Conservation (phyloP, 2,113 vertebrate genomes). For the Himantopus leucocephalus region DNA sequence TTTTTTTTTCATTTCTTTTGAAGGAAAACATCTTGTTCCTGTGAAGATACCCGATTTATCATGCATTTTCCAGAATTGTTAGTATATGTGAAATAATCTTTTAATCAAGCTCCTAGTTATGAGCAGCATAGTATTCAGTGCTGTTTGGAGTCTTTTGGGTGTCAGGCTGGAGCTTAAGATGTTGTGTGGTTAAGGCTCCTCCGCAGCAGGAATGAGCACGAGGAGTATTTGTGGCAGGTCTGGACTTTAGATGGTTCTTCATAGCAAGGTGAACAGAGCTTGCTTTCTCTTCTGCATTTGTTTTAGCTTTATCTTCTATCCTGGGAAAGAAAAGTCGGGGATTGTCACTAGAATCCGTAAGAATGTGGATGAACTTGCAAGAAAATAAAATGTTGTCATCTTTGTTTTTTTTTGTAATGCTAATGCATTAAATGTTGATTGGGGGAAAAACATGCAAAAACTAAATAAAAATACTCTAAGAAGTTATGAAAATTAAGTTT, state of each 20-base stretch:
- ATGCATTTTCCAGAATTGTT: neutral
- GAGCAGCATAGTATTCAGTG: neutral
- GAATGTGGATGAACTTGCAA: conserved; percentile 1
- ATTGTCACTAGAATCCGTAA: neutral
- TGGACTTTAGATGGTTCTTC: neutral
- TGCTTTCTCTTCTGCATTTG: neutral
- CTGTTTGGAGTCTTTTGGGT: neutral
- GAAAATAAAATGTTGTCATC: neutral
- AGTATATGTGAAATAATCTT: neutral
- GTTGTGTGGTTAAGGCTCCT: neutral
- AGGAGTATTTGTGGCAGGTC: neutral
- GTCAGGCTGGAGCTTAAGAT: neutral
- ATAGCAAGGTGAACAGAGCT: neutral
- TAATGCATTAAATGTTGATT: neutral
- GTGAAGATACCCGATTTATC: conserved; percentile 37
- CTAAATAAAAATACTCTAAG: neutral
- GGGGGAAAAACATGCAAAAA: neutral
- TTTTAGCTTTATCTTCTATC: neutral
- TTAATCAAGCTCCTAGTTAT: neutral
- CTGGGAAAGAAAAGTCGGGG: neutral
- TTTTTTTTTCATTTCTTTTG: neutral
- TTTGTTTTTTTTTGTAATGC: neutral
- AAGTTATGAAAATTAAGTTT: neutral
- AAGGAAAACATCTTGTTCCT: conserved; percentile 55
- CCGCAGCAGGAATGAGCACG: neutral